Evolutionary conservation across 2,888 invertebrate species (phyloP).

Genomic region (Drosophila longiperda): DNA sequence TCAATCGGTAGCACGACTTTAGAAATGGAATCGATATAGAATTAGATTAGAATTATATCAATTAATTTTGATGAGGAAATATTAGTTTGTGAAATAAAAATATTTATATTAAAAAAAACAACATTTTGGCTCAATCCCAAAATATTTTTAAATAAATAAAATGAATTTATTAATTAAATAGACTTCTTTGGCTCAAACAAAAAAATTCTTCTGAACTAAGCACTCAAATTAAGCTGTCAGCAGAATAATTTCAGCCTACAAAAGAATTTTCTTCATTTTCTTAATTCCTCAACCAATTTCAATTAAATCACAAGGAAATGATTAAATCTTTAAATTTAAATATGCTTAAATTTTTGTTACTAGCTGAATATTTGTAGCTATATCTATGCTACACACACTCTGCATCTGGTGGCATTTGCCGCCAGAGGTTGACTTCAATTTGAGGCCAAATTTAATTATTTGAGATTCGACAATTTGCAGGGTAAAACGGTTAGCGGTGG

Average conservation of each 20-base stretch:
- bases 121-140: neutral
- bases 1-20: no score
- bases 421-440: constrained; percentile 5
- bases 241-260: neutral
- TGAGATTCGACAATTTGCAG: constrained; percentile 33
- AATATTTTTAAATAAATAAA: neutral
- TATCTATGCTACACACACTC: constrained; percentile 5
- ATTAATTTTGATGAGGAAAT: neutral
- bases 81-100: neutral
- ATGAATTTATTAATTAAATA: neutral
- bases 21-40: neutral
- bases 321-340: neutral
- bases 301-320: neutral
- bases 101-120: neutral
- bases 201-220: neutral
- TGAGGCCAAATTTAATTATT: constrained; percentile 42
- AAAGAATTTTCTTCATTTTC: neutral
- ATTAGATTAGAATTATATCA: neutral
- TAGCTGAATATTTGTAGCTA: neutral
- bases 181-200: neutral
- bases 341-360: neutral
- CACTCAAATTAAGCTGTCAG: neutral
- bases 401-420: neutral
- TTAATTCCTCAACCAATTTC: neutral
- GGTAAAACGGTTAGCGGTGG: constrained; percentile 32